Evolutionary conservation across 2,113 vertebrate genomes (phyloP).

Genomic region (Mirounga angustirostris): DNA sequence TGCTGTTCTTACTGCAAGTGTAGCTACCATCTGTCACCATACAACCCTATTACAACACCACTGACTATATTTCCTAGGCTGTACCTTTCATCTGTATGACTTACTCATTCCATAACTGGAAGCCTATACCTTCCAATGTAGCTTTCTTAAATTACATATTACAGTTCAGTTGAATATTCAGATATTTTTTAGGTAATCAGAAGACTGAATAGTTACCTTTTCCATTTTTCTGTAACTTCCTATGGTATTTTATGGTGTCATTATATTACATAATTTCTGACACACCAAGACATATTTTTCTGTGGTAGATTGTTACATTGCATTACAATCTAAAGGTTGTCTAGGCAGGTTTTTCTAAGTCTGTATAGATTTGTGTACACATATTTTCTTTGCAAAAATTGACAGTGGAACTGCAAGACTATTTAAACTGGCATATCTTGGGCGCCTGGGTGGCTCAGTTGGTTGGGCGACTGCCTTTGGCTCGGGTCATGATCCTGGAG

Average conservation of each 20-base stretch:
- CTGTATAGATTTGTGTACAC: background rate
- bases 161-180: background rate
- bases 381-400: constrained; percentile 52
- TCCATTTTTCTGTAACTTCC: constrained; percentile 43
- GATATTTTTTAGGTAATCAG: constrained; percentile 12
- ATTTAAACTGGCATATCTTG: background rate
- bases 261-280: background rate
- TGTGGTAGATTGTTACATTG: constrained; percentile 14
- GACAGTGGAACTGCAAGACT: background rate
- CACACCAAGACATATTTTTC: background rate
- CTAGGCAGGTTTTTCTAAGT: constrained; percentile 31
- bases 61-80: background rate
- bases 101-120: background rate
- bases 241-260: background rate
- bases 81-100: background rate
- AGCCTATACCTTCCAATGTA: background rate
- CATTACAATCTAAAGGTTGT: constrained; percentile 23
- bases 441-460: too few species aligned
- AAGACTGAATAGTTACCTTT: constrained; percentile 22
- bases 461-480: too few species aligned
- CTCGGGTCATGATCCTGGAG: too few species aligned
- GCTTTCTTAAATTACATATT: constrained; percentile 37
- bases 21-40: background rate
- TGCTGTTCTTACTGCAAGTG: background rate
- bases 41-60: background rate